These are phyloP conservation scores for Diachrysia chrysitis DNA, from an alignment of 2,888 invertebrate genomes.

Conservation along the genomic window DNA sequence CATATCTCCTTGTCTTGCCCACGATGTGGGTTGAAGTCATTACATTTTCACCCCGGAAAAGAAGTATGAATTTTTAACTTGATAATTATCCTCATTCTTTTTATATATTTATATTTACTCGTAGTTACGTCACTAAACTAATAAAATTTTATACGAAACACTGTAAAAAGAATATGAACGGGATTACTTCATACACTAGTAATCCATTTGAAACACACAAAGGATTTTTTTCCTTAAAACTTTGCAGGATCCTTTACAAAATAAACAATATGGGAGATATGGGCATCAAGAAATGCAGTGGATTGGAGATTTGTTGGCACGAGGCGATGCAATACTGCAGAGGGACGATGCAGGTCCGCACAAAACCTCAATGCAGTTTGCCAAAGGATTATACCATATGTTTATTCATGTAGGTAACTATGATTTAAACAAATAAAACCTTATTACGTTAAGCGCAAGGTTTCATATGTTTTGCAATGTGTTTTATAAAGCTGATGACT, in stretches of 20 bases:
- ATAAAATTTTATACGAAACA: too few relatives aligned
- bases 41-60: too few relatives aligned
- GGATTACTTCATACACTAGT: too few relatives aligned
- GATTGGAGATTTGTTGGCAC: conserved; percentile 49
- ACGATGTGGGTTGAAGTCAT: too few relatives aligned
- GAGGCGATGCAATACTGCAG: conserved; percentile 31
- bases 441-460: conserved; percentile 1
- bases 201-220: too few relatives aligned
- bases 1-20: too few relatives aligned
- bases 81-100: too few relatives aligned
- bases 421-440: not conserved
- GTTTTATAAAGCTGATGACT: not conserved
- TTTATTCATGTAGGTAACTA: not conserved
- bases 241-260: not conserved
- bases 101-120: too few relatives aligned
- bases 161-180: too few relatives aligned
- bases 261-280: conserved; percentile 22
- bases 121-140: too few relatives aligned
- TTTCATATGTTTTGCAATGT: not conserved
- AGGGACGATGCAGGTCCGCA: conserved; percentile 8
- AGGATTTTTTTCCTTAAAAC: too few relatives aligned
- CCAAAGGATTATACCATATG: not conserved
- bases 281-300: conserved; percentile 40
- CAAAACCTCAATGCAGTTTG: conserved; percentile 1
- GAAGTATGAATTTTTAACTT: too few relatives aligned